These are phyloP conservation scores for Periphyllus acericola DNA, from an alignment of 2,888 invertebrate genomes.

Conservation along the genomic window DNA sequence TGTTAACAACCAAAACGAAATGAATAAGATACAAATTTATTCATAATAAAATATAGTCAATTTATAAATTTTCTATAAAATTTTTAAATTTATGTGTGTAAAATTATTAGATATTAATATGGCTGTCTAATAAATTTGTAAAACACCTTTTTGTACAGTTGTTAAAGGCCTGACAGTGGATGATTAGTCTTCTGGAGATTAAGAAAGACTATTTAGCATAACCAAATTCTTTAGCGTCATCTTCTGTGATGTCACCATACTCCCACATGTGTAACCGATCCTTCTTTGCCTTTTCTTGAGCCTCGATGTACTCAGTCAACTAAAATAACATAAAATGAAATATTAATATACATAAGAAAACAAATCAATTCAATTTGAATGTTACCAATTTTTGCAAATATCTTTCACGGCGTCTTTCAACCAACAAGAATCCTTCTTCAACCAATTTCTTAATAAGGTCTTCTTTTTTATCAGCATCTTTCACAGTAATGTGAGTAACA, in stretches of 20 bases:
- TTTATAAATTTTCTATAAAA: conserved; percentile 30
- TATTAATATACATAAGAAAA: conserved; percentile 51
- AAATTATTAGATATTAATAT: conserved; percentile 57
- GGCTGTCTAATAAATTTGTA: conserved; percentile 59
- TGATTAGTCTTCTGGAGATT: conserved; percentile 42
- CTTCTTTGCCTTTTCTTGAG: conserved; percentile 87
- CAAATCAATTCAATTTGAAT: conserved; percentile 63
- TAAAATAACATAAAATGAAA: conserved; percentile 67
- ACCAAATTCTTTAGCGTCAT: conserved; percentile 83
- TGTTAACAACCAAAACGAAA: conserved; percentile 49
- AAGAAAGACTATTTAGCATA: conserved; percentile 63
- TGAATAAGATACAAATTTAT: conserved; percentile 39
- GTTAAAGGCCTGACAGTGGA: conserved; percentile 60
- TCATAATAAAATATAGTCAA: conserved; percentile 53
- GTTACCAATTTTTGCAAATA: conserved; percentile 81
- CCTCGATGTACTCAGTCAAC: conserved; percentile 82
- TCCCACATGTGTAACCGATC: conserved; percentile 93
- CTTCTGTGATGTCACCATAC: conserved; percentile 98
- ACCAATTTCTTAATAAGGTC: conserved; percentile 84
- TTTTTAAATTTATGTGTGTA: conserved; percentile 30
- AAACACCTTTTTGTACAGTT: conserved; percentile 61
- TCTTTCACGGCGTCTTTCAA: conserved; percentile 83
- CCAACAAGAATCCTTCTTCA: conserved; percentile 84
- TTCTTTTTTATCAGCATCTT: conserved; percentile 73
- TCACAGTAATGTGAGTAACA: conserved; percentile 68